Evolutionary conservation across 2,888 invertebrate species (phyloP), one percentile per base, ranked within the genome.

Genomic region (Oxystoma pomonae): DNA sequence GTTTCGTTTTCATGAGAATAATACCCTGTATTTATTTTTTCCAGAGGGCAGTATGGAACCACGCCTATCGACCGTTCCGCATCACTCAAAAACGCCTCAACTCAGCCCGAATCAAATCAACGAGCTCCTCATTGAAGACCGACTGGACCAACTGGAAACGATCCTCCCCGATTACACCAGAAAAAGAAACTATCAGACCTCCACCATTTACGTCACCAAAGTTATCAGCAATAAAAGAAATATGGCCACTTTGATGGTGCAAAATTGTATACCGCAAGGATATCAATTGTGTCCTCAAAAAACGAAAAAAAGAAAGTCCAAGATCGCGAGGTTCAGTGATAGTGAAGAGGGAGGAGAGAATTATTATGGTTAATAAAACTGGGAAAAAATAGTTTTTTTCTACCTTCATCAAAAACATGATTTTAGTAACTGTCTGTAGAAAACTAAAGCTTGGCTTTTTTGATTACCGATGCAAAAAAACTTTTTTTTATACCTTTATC

Each of bases 181-280:
- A 66, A 69, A 74, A 67, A 73, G 78, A 58, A 66, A 66, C 3
- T 80, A 74, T 62, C 71, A 79, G 69, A 79, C 80, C 12, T 74
- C 76, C 2, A 79, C 79, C 16, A 73, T 80, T 20, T 79, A 78
- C 12, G 73, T 80, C n/a, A 80, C 80, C 1, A 78, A 74, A 68
- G 76, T 77, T 16, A 69, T 72, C 56, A 74, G 70, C 55, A 74
- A 75, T 60, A 71, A 73, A 49, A 73, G 74, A 59, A 70, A 71
- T 1, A 78, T 74, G 65, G 80, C 80, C 17, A 80, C 80, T 1
- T 70, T 80, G 56, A 61, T 77, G 22, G 79, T 76, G 52, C 78
- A 77, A 67, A 80, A 80, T 68, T 80, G 80, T 65, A 70, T 80
- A 53, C 80, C 80, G 1, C 71, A 73, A 55, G 79, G 78, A 12